Percentiles rank a stretch among this genome's conserved stretches.
Evolutionary conservation across 2,797 vertebrate genomes (phyloP).

Genomic region (Diceros bicornis): DNA sequence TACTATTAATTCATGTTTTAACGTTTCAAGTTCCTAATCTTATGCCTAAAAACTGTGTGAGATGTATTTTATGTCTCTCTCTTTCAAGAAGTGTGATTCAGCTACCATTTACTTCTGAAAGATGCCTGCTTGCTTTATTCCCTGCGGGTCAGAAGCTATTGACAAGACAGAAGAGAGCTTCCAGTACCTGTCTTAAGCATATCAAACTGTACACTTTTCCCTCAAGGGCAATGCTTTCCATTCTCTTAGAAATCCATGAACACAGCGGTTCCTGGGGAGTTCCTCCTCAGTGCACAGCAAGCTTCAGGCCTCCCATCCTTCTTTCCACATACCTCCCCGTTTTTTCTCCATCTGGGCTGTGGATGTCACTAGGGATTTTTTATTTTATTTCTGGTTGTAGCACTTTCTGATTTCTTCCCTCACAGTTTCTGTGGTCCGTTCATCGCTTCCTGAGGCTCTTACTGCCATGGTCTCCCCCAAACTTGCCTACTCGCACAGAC

Average conservation of each 20-base stretch:
- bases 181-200: no score
- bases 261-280: neutral
- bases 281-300: neutral
- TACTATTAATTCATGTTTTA: neutral
- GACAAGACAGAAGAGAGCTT: neutral
- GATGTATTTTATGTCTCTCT: neutral
- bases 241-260: neutral
- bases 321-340: neutral
- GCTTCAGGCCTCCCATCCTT: accelerated
- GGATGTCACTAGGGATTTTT: neutral
- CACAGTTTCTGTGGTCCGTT: neutral
- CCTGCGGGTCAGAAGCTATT: neutral
- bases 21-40: neutral
- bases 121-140: neutral
- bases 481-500: neutral
- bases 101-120: neutral
- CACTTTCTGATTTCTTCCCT: neutral
- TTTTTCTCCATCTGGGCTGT: neutral
- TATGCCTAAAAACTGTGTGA: neutral
- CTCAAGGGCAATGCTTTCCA: neutral
- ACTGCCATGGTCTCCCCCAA: neutral
- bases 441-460: neutral
- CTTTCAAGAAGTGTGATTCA: neutral
- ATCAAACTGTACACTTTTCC: neutral
- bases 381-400: neutral